Evolutionary conservation across 2,797 vertebrate species (phyloP).

Genomic region (Craterocephalus amniculus): DNA sequence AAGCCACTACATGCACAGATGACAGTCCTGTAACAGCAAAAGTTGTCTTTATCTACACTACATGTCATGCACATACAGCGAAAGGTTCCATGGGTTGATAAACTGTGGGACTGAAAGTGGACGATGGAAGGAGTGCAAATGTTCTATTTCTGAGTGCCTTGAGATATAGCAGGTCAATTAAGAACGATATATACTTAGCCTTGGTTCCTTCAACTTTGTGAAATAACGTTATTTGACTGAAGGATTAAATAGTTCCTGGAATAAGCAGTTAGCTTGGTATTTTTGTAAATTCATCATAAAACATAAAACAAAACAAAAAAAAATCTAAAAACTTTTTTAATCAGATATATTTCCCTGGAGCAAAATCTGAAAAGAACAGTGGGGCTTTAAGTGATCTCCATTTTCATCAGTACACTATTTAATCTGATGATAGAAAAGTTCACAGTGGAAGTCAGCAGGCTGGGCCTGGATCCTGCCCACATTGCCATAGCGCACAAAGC

Average conservation of each 20-base stretch:
- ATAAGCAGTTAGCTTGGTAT: conserved; percentile 32
- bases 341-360: conserved; percentile 49
- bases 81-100: conserved; percentile 64
- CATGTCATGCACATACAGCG: neutral
- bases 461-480: conserved; percentile 63
- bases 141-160: conserved; percentile 33
- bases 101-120: conserved; percentile 59
- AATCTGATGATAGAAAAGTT: conserved; percentile 65
- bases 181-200: neutral
- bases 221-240: conserved; percentile 3
- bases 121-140: conserved; percentile 52
- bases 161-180: conserved; percentile 34
- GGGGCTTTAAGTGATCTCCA: conserved; percentile 65
- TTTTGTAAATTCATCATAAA: conserved; percentile 22
- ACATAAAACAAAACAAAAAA: conserved; percentile 28
- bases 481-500: conserved; percentile 50
- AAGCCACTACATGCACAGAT: conserved; percentile 29
- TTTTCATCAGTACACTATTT: conserved; percentile 77
- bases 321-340: conserved; percentile 37
- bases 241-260: conserved; percentile 18
- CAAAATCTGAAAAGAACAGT: conserved; percentile 62
- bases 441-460: conserved; percentile 60
- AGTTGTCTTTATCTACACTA: conserved; percentile 17
- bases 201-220: neutral
- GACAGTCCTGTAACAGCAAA: conserved; percentile 20